A percentile compares a stretch with the other conserved stretches of the same genome.
These are phyloP conservation scores for Polydrusus pterygomalis DNA, from an alignment of 2,888 invertebrate species.

Conservation along the genomic window DNA sequence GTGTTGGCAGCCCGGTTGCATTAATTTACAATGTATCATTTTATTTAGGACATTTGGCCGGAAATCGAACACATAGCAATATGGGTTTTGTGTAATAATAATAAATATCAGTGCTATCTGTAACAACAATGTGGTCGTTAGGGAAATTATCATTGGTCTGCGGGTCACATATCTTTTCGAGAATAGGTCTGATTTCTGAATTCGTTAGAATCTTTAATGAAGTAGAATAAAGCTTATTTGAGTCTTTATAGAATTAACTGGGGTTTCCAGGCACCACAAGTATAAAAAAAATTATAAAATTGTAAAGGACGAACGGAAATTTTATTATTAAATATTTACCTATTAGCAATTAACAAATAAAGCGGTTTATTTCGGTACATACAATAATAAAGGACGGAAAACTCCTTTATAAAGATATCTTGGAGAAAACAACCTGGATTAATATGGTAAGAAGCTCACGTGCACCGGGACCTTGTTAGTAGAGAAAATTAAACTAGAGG, in stretches of 20 bases:
- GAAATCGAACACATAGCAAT: constrained; percentile 66
- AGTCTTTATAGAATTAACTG: neutral
- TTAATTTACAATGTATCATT: constrained; percentile 60
- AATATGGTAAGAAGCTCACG: too few species aligned
- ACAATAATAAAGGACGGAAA: too few species aligned
- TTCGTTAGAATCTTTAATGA: constrained; percentile 3
- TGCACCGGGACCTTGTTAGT: too few species aligned
- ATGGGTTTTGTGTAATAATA: constrained; percentile 67
- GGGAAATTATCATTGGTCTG: constrained; percentile 63
- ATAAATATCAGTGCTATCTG: constrained; percentile 67
- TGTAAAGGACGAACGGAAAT: too few species aligned
- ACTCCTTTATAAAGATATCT: too few species aligned
- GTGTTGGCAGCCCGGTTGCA: constrained; percentile 43
- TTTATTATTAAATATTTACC: too few species aligned
- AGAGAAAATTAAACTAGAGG: too few species aligned
- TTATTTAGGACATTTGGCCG: constrained; percentile 61
- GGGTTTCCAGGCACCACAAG: too few species aligned
- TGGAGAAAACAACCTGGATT: too few species aligned
- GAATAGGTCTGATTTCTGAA: constrained; percentile 4
- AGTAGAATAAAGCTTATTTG: constrained; percentile 8
- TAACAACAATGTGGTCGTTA: constrained; percentile 64
- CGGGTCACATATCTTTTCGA: constrained; percentile 36
- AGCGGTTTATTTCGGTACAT: too few species aligned
- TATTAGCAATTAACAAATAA: too few species aligned
- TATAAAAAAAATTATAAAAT: too few species aligned